phyloP scores from a whole-genome alignment of 2,888 invertebrate genomes.

The Synanthedon myopaeformis region DNA sequence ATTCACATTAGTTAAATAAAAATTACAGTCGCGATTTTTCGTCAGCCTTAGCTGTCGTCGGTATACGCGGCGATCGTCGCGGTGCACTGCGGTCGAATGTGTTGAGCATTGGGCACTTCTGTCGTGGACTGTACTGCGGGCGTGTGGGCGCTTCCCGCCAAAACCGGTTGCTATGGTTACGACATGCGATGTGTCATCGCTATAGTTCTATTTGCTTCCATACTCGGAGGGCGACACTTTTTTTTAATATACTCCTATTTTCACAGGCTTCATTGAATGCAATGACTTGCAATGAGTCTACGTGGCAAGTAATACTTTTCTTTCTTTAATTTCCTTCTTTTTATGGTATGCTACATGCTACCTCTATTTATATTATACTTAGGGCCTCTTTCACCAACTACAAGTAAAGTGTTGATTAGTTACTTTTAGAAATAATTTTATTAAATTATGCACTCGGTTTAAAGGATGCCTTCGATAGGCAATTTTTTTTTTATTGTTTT shows the following conservation, averaged over 20 bases:
- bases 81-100: slow-evolving; percentile 67
- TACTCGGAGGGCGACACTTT: not conserved
- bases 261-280: too few relatives aligned
- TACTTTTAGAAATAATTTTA: too few relatives aligned
- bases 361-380: too few relatives aligned
- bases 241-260: not conserved
- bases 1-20: not conserved
- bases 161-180: slow-evolving; percentile 61
- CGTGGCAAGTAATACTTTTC: too few relatives aligned
- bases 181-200: slow-evolving; percentile 10
- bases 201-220: not conserved
- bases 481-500: too few relatives aligned
- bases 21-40: slow-evolving; percentile 30
- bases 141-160: slow-evolving; percentile 54
- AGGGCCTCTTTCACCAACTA: too few relatives aligned
- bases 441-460: too few relatives aligned
- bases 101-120: not conserved
- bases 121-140: not conserved
- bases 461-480: too few relatives aligned
- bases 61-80: slow-evolving; percentile 49
- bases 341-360: too few relatives aligned
- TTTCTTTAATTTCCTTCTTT: too few relatives aligned
- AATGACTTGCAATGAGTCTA: too few relatives aligned
- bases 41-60: slow-evolving; percentile 56
- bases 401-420: too few relatives aligned